Evolutionary conservation across 2,888 invertebrate genomes (phyloP), one percentile per base, ranked within the genome.

Genomic region (Nemotelus pantherinus): DNA sequence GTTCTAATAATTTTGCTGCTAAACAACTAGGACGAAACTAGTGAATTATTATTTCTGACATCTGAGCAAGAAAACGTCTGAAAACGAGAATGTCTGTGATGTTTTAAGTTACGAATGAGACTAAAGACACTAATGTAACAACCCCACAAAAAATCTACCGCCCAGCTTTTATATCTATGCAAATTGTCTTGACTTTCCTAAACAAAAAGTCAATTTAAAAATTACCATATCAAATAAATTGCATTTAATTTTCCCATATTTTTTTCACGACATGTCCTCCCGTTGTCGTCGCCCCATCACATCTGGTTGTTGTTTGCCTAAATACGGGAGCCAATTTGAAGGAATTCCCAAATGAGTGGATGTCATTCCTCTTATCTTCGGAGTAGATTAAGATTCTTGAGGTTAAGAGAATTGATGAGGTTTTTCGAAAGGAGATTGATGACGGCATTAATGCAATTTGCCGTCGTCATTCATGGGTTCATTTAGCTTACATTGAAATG

Each of bases 401-500:
- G 71, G 57, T 68, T 68, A 68, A 68, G 58, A 58, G 44, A 72
- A 72, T 58, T 72, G 71, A 72, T 72, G 71, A 58, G 44, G 43
- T 58, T 58, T 45, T 74, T 48, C 43, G 47, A 47, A 77, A 77
- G 47, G 76, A 79, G 79, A 79, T 79, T 79, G 79, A 79, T 79
- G 79, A 79, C 72, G 57, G 76, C 44, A 79, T 79, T 79, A 79
- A 79, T 79, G 79, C 76, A 79, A 77, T 77, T 79, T 79, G 77
- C 71, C 77, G 71, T 76, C 71, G 76, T 79, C 77, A 76, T 79
- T 79, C 79, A 77, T 77, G 70, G 76, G 76, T 55, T 57, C 67
- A 43, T 58, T 58, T 48, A 48, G 41, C 50, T 48, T 48, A 67
- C 67, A 67, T 63, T 7, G 41, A 50, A 50, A 50, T 50, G 50